Conservation (phyloP, 1,140 invertebrate species). For the Nebria ingens region DNA sequence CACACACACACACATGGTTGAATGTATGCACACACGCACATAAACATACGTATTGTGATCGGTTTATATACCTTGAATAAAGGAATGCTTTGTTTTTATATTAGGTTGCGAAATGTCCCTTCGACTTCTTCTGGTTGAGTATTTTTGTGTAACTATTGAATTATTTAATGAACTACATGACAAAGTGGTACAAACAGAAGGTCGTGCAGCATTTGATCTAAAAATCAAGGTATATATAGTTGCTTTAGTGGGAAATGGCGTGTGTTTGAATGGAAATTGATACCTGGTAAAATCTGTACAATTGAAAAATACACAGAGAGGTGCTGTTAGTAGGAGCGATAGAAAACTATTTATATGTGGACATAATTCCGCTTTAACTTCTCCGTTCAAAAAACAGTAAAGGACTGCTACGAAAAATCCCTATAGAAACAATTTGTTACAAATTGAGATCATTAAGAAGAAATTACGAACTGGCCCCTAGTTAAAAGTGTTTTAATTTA, state of each 20-base stretch:
- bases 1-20: background rate
- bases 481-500: no score
- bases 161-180: conserved; percentile 33
- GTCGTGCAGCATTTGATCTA: conserved; percentile 19
- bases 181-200: conserved; percentile 33
- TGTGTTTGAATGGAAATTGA: background rate
- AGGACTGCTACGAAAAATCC: conserved; percentile 75
- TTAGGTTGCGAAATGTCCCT: background rate
- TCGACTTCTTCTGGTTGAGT: background rate
- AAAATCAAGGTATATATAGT: background rate
- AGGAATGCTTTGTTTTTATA: background rate
- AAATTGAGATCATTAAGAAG: conserved; percentile 7
- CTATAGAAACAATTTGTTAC: conserved; percentile 66
- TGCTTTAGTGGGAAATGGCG: no score
- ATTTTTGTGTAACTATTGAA: background rate
- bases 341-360: conserved; percentile 24
- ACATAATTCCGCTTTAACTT: conserved; percentile 51
- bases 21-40: no score
- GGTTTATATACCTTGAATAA: background rate
- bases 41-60: background rate
- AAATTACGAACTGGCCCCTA: no score
- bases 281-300: conserved; percentile 27
- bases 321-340: conserved; percentile 26
- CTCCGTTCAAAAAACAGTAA: conserved; percentile 85
- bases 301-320: conserved; percentile 26